phyloP scores from a whole-genome alignment of 2,888 invertebrate genomes.

The Linnaemya tessellans region DNA sequence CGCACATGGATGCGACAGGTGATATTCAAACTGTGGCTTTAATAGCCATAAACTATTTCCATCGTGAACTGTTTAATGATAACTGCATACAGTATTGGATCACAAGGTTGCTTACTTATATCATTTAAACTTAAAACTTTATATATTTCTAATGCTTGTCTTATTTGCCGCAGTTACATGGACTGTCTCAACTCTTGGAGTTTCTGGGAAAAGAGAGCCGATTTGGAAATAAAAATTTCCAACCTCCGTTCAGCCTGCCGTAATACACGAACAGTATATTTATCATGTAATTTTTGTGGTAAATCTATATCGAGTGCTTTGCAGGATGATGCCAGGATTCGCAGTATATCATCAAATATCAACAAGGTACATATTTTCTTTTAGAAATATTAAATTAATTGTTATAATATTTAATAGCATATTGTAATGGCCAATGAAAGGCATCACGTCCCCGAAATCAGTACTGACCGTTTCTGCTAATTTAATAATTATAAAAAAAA shows the following conservation, averaged over 20 bases:
- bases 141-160: not conserved
- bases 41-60: slow-evolving; percentile 90
- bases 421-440: no score
- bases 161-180: slow-evolving; percentile 87
- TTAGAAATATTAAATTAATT: no score
- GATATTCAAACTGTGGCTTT: slow-evolving; percentile 96
- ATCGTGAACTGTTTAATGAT: slow-evolving; percentile 87
- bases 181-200: slow-evolving; percentile 94
- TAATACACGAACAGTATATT: slow-evolving; percentile 88
- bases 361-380: slow-evolving; percentile 79
- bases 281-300: slow-evolving; percentile 97
- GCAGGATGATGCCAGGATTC: slow-evolving; percentile 86
- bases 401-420: not conserved
- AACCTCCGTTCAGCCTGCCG: slow-evolving; percentile 85
- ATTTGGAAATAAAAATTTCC: slow-evolving; percentile 92
- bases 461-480: no score
- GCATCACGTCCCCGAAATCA: no score
- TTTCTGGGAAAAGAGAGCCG: slow-evolving; percentile 94
- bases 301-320: slow-evolving; percentile 93
- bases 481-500: no score
- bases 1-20: slow-evolving; percentile 92
- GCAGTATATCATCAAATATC: slow-evolving; percentile 81
- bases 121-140: no score
- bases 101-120: slow-evolving; percentile 83
- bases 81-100: slow-evolving; percentile 88